These are phyloP conservation scores for Tanypteryx hageni DNA, from an alignment of 2,888 invertebrate genomes.

Conservation along the genomic window DNA sequence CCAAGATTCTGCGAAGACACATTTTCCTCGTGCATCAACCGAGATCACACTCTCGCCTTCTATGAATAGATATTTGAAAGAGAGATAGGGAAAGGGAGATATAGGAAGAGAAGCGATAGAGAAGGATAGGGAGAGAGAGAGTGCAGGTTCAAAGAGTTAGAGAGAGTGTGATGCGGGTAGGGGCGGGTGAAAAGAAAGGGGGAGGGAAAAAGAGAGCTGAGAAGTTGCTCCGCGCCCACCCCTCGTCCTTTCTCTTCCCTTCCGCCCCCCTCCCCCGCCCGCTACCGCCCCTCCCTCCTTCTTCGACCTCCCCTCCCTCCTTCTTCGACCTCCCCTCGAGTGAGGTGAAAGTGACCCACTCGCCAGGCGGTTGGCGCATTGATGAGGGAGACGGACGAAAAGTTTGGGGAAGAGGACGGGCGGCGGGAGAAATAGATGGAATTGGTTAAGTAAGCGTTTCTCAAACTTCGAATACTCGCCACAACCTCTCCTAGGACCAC, in stretches of 20 bases:
- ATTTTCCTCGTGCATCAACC: too few species aligned
- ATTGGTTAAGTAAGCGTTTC: conserved; percentile 13
- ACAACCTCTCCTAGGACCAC: not conserved
- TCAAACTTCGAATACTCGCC: not conserved
- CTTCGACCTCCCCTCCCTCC: not conserved
- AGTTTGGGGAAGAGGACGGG: not conserved
- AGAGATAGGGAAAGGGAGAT: too few species aligned
- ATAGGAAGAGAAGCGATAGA: not conserved
- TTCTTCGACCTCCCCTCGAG: not conserved
- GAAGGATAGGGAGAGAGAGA: conserved; percentile 10
- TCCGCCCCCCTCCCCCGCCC: conserved; percentile 23
- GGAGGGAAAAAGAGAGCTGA: conserved; percentile 27
- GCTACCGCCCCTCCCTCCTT: not conserved
- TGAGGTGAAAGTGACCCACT: conserved; percentile 62
- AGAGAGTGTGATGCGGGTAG: not conserved
- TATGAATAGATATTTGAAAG: too few species aligned
- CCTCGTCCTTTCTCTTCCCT: conserved; percentile 44
- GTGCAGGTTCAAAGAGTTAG: not conserved
- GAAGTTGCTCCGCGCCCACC: conserved; percentile 1
- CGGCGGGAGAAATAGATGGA: not conserved
- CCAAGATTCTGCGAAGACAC: too few species aligned
- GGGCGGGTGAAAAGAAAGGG: not conserved
- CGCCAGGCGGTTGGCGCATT: conserved; percentile 13
- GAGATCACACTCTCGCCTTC: too few species aligned
- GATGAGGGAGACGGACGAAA: not conserved